Evolutionary conservation across 2,888 invertebrate genomes (phyloP), one percentile per base, ranked within the genome.

Genomic region (Aspidapion aeneum): DNA sequence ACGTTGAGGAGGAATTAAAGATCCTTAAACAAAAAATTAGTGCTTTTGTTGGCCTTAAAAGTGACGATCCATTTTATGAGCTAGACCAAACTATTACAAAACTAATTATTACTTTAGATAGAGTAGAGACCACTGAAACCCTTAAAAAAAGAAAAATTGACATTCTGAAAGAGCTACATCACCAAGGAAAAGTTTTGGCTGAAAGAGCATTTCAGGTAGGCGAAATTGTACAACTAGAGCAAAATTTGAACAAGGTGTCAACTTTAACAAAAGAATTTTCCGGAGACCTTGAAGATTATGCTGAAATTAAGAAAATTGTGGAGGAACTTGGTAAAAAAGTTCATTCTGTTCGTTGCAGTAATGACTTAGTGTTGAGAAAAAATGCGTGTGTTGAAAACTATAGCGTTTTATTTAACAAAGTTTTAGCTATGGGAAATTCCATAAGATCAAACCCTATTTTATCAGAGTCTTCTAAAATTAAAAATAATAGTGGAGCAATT

Each of bases 141-240:
- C 51, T 68, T 19, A 62, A 70, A n/a, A 63, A 63, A n/a, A 63
- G 63, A 18, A 72, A 69, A 63, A 61, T 69, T 7, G 63, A 69
- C 19, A 51, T 73, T 9, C 56, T 73, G 5, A 67, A 68, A 48
- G 71, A 73, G 12, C 60, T 73, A 2, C 69, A 71, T 52, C 60
- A 63, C 7, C 66, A 66, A 50, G 68, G 65, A 19, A 64, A 70
- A 57, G 58, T 70, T 16, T 61, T 73, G 21, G 73, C 72, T 18
- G 66, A 70, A 21, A 62, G 70, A 59, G 66, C 70, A 21, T 62
- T 63, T 12, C 66, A 71, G 62, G 69, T 68, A 16, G 68, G 71
- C 57, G 62, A 69, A n/a, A 50, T 73, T 7, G 51, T 67, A 22
- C 57, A 67, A n/a, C 60, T 69, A n/a, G 73, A 73, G 59, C 7